Evolutionary conservation across 2,113 vertebrate species (phyloP), one percentile per base, ranked within the genome.

Genomic region (Xyrauchen texanus): DNA sequence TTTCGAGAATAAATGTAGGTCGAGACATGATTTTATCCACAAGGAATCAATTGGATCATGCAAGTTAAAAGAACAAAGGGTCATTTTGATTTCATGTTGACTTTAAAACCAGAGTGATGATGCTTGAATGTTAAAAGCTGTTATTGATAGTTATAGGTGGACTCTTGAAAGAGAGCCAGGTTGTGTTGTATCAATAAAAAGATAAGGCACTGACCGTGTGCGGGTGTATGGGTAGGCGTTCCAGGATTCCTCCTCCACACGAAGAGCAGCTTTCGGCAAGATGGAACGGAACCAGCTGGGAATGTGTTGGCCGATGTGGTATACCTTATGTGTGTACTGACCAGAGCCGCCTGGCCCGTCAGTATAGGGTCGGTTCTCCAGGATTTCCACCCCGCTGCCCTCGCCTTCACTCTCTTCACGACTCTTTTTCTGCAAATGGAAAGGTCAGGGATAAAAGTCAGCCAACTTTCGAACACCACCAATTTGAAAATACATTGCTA

Each of bases 261-360:
- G 89, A 79, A 96, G 85, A 1, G 95, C 95, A 0, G 95, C 95
- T 86, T 96, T 96, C 82, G 95, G 95, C 87, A 96, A 81, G 0
- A 96, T 95, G 44, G 95, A 94, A 76, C 95, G 94, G 86, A 96
- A 96, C 95, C 95, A 96, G 89, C 94, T 91, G 77, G 95, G 95
- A 63, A 96, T 96, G 88, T 96, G 95, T 93, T 95, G 95, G 42
- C 95, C 95, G 60, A 96, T 95, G 76, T 96, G 95, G 77, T 96
- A 96, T 42, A 96, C 95, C 82, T 96, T 96, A 86, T 94, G 95
- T 0, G 95, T 96, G 84, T 95, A 96, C 85, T 96, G 95, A 52
- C 95, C 95, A 0, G 90, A 90, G 76, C 95, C 95, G 0, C 95
- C 95, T 0, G 95, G 95, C 0, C 95, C 95, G 0, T 96, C 95